Evolutionary conservation across 2,113 vertebrate genomes (phyloP).

Genomic region (Alectura lathami): DNA sequence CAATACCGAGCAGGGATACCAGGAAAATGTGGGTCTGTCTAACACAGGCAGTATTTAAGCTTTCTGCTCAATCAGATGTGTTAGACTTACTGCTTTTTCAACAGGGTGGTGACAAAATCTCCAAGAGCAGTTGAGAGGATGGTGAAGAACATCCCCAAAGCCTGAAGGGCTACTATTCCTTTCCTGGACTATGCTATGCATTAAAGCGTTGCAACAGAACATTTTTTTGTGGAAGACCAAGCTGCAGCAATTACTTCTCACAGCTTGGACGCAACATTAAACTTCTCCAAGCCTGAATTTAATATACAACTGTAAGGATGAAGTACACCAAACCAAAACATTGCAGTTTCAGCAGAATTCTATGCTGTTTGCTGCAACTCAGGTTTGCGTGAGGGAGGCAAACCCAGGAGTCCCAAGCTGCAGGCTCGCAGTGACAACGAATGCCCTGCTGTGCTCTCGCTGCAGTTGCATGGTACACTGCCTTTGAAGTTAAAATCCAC

Average conservation of each 20-base stretch:
- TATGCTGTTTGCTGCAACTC: not conserved
- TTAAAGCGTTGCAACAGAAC: not conserved
- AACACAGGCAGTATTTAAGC: not conserved
- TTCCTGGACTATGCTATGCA: not conserved
- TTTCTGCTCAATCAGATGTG: not conserved
- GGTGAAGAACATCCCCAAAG: not conserved
- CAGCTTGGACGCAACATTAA: not conserved
- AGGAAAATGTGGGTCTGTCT: not conserved
- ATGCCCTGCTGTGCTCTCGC: accelerated
- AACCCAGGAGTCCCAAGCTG: not conserved
- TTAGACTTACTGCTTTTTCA: not conserved
- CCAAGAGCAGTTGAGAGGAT: not conserved
- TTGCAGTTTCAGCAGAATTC: not conserved
- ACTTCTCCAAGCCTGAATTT: not conserved
- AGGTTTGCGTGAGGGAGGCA: not conserved
- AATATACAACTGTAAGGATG: not conserved
- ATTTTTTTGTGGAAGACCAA: not conserved
- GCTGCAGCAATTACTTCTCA: not conserved
- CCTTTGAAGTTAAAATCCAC: not conserved
- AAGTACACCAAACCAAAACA: not conserved
- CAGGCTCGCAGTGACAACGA: accelerated
- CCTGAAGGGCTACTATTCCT: not conserved
- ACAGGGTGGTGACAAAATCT: not conserved
- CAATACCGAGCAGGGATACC: not conserved
- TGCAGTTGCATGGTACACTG: not conserved